Percentiles rank a stretch among this genome's conserved stretches.
These are phyloP conservation scores for Bacillus rossius DNA, from an alignment of 1,140 invertebrate species.

Conservation along the genomic window DNA sequence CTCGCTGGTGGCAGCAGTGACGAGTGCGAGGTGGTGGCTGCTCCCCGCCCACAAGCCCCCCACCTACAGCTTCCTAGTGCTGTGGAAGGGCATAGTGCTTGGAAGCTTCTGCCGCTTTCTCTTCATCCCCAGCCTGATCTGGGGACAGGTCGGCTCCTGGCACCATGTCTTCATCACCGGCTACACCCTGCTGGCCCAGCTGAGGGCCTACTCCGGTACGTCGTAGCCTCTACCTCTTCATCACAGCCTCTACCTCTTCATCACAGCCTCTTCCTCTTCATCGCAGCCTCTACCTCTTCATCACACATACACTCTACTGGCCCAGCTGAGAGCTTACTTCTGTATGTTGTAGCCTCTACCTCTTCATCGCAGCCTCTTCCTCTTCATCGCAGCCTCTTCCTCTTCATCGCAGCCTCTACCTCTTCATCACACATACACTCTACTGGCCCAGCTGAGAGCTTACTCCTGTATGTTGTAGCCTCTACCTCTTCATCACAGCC, in stretches of 20 bases:
- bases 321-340: too few relatives aligned
- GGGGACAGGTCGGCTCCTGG: conserved; percentile 4
- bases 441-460: too few relatives aligned
- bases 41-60: not conserved
- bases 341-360: too few relatives aligned
- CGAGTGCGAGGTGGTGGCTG: not conserved
- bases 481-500: too few relatives aligned
- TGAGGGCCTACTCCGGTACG: conserved; percentile 3
- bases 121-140: conserved; percentile 7
- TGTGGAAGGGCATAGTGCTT: conserved; percentile 11
- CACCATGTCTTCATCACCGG: conserved; percentile 3
- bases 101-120: conserved; percentile 5
- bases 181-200: conserved; percentile 7
- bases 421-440: too few relatives aligned
- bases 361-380: too few relatives aligned
- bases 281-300: too few relatives aligned
- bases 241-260: too few relatives aligned
- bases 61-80: not conserved
- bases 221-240: not conserved
- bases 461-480: too few relatives aligned
- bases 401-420: too few relatives aligned
- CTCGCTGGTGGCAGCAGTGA: not conserved
- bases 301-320: too few relatives aligned
- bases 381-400: too few relatives aligned
- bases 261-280: not conserved